A percentile compares a stretch with the other conserved stretches of the same genome.
phyloP scores from a whole-genome alignment of 64 coral and sea anemone species.

The Dendronephthya gigantea region DNA sequence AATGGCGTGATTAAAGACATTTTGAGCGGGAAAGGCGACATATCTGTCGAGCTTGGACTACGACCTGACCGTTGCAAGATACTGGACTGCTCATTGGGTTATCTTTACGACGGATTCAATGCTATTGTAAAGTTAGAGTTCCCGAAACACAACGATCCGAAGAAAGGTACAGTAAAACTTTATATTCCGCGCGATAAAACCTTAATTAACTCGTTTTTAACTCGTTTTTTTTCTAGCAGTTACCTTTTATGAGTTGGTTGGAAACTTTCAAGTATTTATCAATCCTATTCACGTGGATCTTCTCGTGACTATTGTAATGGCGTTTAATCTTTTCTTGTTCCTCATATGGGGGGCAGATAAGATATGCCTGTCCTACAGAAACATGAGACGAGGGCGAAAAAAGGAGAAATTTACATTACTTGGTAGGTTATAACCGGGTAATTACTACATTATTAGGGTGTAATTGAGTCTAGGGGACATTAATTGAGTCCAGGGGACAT shows the following conservation, averaged over 20 bases:
- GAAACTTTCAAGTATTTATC: neutral
- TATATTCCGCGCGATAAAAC: neutral
- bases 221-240: neutral
- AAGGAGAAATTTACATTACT: neutral
- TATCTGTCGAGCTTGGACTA: neutral
- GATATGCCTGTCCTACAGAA: neutral
- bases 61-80: neutral
- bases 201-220: neutral
- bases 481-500: no score
- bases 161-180: neutral
- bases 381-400: neutral
- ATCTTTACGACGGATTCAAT: neutral
- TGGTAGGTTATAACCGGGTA: neutral
- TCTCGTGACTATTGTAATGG: neutral
- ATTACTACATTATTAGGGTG: neutral
- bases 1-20: neutral
- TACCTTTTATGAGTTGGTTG: neutral
- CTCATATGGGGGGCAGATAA: constrained; percentile 3
- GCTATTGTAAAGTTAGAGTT: neutral
- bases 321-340: neutral
- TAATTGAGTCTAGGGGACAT: neutral
- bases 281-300: neutral
- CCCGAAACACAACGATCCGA: neutral
- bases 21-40: neutral
- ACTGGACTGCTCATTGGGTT: neutral